Conservation (phyloP, 2,113 vertebrate genomes). For the Boulengeromyrus knoepffleri region DNA sequence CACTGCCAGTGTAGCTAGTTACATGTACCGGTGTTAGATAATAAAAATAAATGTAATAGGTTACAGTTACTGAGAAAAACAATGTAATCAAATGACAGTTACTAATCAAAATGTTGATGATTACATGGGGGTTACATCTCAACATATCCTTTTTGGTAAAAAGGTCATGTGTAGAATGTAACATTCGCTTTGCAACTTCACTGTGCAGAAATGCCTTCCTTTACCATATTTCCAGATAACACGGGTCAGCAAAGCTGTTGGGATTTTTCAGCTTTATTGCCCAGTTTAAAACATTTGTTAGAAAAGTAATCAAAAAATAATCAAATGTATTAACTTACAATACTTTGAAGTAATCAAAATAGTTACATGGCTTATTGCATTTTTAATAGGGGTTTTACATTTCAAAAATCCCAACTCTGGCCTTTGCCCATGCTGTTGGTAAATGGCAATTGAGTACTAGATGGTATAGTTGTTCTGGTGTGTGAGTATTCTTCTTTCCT, state of each 20-base stretch:
- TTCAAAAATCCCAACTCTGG: background rate
- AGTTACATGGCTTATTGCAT: background rate
- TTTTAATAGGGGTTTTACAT: background rate
- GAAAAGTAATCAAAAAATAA: background rate
- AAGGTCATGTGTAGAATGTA: background rate
- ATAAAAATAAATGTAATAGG: background rate
- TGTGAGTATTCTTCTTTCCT: conserved; percentile 9
- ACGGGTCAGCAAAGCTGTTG: background rate
- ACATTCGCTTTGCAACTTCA: background rate
- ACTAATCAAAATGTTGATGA: background rate
- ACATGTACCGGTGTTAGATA: background rate
- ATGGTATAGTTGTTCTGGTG: background rate
- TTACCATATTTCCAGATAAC: background rate
- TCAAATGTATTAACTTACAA: background rate
- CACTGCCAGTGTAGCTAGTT: background rate
- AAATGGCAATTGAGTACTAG: background rate
- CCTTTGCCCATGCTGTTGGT: background rate
- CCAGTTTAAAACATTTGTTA: background rate
- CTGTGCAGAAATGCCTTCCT: background rate
- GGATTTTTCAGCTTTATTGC: background rate
- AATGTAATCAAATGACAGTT: background rate
- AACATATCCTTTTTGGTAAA: background rate
- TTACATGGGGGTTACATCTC: background rate
- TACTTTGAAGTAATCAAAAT: background rate
- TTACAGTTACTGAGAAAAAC: background rate